phyloP scores from a whole-genome alignment of 2,888 invertebrate species.

The Acrocyrtus sp. region DNA sequence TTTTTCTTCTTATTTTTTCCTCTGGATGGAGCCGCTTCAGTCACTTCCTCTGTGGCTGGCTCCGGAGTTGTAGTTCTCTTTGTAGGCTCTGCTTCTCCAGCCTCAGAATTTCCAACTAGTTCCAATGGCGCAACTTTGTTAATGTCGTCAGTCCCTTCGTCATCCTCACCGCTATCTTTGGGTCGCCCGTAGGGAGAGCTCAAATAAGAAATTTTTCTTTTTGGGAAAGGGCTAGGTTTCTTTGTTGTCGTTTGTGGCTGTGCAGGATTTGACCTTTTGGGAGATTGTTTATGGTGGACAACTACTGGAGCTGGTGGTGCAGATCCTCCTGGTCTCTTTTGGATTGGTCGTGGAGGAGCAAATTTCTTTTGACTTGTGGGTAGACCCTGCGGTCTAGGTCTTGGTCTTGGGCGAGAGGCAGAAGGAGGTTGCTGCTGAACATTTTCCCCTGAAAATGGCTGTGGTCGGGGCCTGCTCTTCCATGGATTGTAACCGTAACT shows the following conservation, averaged over 20 bases:
- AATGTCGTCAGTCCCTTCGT: constrained; percentile 33
- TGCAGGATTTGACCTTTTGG: constrained; percentile 10
- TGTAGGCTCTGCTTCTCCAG: constrained; percentile 14
- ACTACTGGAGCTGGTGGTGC: not conserved
- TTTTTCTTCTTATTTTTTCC: constrained; percentile 16
- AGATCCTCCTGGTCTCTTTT: not conserved
- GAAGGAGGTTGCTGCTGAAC: too few relatives aligned
- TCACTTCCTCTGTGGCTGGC: constrained; percentile 1
- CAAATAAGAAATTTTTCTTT: constrained; percentile 36
- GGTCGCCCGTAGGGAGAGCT: constrained; percentile 10
- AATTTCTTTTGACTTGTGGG: not conserved
- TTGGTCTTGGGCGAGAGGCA: constrained; percentile 11
- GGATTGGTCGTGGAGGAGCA: not conserved
- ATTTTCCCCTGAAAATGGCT: constrained; percentile 14
- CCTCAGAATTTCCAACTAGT: constrained; percentile 24
- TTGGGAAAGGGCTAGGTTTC: constrained; percentile 13
- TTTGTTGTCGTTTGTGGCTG: constrained; percentile 20
- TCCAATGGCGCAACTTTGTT: constrained; percentile 37
- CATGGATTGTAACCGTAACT: constrained; percentile 21
- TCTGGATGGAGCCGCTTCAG: not conserved
- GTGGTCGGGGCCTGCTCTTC: constrained; percentile 16
- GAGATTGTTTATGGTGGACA: not conserved
- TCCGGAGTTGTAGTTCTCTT: constrained; percentile 8
- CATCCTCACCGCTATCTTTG: constrained; percentile 7
- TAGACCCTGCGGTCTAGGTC: constrained; percentile 1